A percentile compares a stretch with the other conserved stretches of the same genome.
Conservation (phyloP, 1,140 invertebrate species). For the Triops longicaudatus region DNA sequence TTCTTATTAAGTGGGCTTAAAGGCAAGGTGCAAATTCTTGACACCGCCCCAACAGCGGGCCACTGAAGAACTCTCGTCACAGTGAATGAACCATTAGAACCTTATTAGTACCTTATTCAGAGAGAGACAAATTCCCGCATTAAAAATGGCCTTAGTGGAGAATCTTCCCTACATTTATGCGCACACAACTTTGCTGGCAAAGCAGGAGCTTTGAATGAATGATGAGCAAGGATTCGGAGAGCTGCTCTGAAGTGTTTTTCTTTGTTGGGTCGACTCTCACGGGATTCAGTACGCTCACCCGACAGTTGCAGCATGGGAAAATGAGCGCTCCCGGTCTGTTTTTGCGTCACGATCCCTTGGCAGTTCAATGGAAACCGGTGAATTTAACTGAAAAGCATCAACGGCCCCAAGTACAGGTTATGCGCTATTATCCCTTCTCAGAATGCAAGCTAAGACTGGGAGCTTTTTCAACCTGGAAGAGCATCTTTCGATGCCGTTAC, state of each 20-base stretch:
- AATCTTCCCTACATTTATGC: background rate
- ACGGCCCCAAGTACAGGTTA: background rate
- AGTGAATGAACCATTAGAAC: too few species aligned
- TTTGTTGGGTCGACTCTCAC: constrained; percentile 3
- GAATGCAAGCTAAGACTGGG: background rate
- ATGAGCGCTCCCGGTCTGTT: background rate
- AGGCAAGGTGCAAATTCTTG: background rate
- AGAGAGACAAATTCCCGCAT: background rate
- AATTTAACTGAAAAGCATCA: background rate
- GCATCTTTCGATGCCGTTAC: background rate
- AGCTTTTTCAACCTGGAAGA: background rate
- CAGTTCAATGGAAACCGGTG: background rate
- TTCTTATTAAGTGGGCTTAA: background rate
- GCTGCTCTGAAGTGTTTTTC: background rate
- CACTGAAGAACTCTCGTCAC: too few species aligned
- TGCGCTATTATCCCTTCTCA: background rate
- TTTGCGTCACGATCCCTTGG: background rate
- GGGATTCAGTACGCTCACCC: background rate
- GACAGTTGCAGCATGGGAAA: background rate
- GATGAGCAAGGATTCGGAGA: background rate
- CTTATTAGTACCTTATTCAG: too few species aligned
- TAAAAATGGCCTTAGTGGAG: background rate
- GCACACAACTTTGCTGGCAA: background rate
- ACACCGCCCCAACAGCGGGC: background rate
- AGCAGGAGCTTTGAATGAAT: background rate